Evolutionary conservation across 2,888 invertebrate species (phyloP).

Genomic region (Gortyna flavago): DNA sequence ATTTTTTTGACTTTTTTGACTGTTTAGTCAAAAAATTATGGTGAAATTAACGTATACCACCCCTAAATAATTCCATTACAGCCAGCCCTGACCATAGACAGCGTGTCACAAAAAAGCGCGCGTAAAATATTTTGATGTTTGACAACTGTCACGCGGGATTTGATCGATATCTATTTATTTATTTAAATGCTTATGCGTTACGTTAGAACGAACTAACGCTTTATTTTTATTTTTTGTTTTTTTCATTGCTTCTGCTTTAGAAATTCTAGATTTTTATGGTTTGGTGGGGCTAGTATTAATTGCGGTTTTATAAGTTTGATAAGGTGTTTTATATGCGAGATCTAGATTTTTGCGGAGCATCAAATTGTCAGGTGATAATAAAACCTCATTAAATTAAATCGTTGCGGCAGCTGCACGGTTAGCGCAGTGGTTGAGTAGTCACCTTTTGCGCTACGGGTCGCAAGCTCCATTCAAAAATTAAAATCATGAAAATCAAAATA

Average conservation of each 20-base stretch:
- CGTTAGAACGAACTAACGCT: slow-evolving; percentile 50
- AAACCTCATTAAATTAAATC: not conserved
- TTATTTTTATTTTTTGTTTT: slow-evolving; percentile 34
- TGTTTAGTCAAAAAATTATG: no score
- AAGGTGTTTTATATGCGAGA: not conserved
- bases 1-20: no score
- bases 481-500: no score
- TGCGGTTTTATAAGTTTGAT: not conserved
- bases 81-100: slow-evolving; percentile 79
- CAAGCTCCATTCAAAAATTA: not conserved
- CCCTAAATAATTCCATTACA: slow-evolving; percentile 53
- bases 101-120: slow-evolving; percentile 81
- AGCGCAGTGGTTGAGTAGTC: not conserved
- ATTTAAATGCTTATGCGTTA: slow-evolving; percentile 75
- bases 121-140: slow-evolving; percentile 89
- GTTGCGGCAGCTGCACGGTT: not conserved
- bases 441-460: not conserved
- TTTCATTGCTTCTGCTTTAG: slow-evolving; percentile 23
- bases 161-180: slow-evolving; percentile 86
- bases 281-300: slow-evolving; percentile 31
- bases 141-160: slow-evolving; percentile 86
- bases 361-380: not conserved
- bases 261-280: slow-evolving; percentile 32
- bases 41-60: not conserved
- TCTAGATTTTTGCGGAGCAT: slow-evolving; percentile 1